Conservation (phyloP, 1,140 invertebrate species). For the Orchestia grillus region DNA sequence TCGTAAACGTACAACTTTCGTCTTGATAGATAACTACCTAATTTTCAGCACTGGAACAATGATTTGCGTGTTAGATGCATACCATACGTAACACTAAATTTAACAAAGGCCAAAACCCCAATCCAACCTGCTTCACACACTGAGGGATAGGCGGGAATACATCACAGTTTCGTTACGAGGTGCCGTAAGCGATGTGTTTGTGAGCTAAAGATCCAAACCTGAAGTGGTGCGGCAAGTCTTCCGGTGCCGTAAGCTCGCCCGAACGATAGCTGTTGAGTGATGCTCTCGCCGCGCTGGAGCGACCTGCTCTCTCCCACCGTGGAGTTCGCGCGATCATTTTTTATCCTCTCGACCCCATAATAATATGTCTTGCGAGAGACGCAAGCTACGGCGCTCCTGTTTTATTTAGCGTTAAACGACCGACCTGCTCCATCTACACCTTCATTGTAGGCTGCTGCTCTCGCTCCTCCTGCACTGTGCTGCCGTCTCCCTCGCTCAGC, state of each 20-base stretch:
- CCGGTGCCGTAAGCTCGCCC: not conserved
- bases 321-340: constrained; percentile 12
- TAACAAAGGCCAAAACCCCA: not conserved
- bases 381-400: constrained; percentile 7
- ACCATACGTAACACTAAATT: not conserved
- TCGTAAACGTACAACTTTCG: not conserved
- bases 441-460: not conserved
- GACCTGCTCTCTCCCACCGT: constrained; percentile 2
- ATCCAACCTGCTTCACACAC: not conserved
- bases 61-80: not conserved
- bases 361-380: constrained; percentile 29
- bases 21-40: not conserved
- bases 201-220: not conserved
- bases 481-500: not conserved
- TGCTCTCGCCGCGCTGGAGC: not conserved
- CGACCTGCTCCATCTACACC: not conserved
- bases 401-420: constrained; percentile 35
- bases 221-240: not conserved
- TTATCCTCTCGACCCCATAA: constrained; percentile 18
- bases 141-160: not conserved
- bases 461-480: not conserved
- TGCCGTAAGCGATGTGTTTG: not conserved
- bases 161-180: not conserved
- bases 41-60: not conserved
- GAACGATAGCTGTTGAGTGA: constrained; percentile 25